phyloP scores from a whole-genome alignment of 2,888 invertebrate genomes.

The Mythimna albipuncta region DNA sequence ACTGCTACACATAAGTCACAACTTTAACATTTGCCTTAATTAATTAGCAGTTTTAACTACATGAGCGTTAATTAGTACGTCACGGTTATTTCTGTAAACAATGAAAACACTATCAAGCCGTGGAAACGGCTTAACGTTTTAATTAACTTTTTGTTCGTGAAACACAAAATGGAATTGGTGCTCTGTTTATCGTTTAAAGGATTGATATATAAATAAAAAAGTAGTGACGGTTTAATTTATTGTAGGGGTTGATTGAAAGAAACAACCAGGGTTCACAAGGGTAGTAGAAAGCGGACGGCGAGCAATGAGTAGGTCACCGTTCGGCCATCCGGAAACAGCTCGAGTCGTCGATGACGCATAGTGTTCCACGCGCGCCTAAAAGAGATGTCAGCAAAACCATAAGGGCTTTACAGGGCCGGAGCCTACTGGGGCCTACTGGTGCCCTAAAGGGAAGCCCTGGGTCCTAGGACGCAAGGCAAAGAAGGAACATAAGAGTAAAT shows the following conservation, averaged over 20 bases:
- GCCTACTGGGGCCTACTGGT: too few relatives aligned
- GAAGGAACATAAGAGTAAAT: too few relatives aligned
- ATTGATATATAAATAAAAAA: constrained; percentile 14
- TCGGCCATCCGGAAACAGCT: too few relatives aligned
- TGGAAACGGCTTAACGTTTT: constrained; percentile 23
- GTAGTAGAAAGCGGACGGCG: background rate
- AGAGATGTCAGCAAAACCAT: too few relatives aligned
- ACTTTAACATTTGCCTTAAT: constrained; percentile 39
- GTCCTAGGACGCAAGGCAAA: too few relatives aligned
- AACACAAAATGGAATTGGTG: constrained; percentile 27
- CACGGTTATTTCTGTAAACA: constrained; percentile 47
- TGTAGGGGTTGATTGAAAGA: constrained; percentile 2
- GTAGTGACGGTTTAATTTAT: constrained; percentile 25
- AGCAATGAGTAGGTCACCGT: too few relatives aligned
- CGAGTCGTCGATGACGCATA: too few relatives aligned
- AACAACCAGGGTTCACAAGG: background rate
- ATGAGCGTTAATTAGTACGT: constrained; percentile 38
- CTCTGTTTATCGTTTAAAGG: constrained; percentile 12
- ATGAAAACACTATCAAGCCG: constrained; percentile 34
- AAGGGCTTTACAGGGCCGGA: too few relatives aligned
- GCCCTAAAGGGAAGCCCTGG: too few relatives aligned
- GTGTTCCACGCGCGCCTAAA: too few relatives aligned
- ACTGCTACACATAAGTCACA: constrained; percentile 14
- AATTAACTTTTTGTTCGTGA: constrained; percentile 43
- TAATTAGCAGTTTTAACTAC: constrained; percentile 40